phyloP scores from a whole-genome alignment of 2,888 invertebrate species.

The Cataglyphis cursor region DNA sequence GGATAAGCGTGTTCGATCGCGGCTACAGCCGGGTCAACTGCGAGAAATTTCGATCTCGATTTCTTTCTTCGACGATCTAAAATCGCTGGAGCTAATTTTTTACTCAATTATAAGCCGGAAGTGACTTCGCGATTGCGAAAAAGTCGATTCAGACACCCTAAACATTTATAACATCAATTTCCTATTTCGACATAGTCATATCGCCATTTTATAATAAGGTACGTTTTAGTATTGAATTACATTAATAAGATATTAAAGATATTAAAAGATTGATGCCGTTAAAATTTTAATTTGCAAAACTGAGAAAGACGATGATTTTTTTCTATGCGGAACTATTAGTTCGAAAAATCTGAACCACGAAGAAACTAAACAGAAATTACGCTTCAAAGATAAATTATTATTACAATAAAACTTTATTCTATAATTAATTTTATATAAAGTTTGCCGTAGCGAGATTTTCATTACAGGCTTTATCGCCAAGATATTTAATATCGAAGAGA shows the following conservation, averaged over 20 bases:
- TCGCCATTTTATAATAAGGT: not conserved
- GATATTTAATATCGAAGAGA: constrained; percentile 10
- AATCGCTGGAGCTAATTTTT: constrained; percentile 28
- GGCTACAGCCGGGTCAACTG: not conserved
- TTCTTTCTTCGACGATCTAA: constrained; percentile 5
- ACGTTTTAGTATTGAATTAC: not conserved
- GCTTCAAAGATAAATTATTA: not conserved
- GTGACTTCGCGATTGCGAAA: not conserved
- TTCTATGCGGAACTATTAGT: not conserved
- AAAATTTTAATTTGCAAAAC: not conserved
- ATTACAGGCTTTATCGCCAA: not conserved
- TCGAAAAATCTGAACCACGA: not conserved
- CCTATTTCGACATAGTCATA: not conserved
- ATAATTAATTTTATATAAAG: constrained; percentile 19
- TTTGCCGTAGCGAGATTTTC: not conserved
- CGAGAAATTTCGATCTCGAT: constrained; percentile 24
- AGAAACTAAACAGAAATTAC: not conserved
- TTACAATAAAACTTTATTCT: not conserved
- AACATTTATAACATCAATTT: constrained; percentile 7
- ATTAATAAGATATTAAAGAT: no score
- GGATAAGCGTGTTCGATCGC: constrained; percentile 53
- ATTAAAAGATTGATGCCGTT: not conserved
- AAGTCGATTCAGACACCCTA: not conserved
- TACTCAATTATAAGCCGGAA: constrained; percentile 2
- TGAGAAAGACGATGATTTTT: not conserved